Conservation (phyloP, 2,888 invertebrate genomes). For the Tenthredo mesomela region DNA sequence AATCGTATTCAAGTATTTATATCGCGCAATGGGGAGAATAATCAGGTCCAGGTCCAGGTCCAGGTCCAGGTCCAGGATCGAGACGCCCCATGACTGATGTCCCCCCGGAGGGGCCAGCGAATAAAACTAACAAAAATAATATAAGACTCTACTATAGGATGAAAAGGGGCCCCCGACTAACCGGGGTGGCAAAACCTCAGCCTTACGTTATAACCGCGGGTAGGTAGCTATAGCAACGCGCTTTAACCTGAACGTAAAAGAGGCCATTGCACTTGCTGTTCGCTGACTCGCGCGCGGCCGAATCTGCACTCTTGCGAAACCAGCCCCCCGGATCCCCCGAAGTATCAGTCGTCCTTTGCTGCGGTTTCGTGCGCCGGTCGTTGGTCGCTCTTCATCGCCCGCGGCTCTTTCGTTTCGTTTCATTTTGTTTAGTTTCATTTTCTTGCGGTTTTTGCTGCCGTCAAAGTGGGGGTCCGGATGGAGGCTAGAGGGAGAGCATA, state of each 20-base stretch:
- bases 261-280: conserved; percentile 74
- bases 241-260: conserved; percentile 68
- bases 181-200: conserved; percentile 60
- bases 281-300: conserved; percentile 56
- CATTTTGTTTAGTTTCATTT: conserved; percentile 39
- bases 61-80: conserved; percentile 12
- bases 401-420: conserved; percentile 39
- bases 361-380: conserved; percentile 37
- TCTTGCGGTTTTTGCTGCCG: conserved; percentile 31
- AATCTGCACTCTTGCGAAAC: conserved; percentile 76
- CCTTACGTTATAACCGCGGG: conserved; percentile 47
- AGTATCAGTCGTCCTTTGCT: conserved; percentile 29
- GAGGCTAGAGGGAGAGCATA: not conserved
- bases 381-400: conserved; percentile 46
- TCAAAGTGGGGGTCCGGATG: not conserved
- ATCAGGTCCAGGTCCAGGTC: conserved; percentile 27
- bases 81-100: conserved; percentile 44
- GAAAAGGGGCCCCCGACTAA: conserved; percentile 14
- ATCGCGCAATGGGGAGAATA: conserved; percentile 50
- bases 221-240: conserved; percentile 72
- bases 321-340: conserved; percentile 67
- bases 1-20: conserved; percentile 51
- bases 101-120: conserved; percentile 35
- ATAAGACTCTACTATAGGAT: not conserved
- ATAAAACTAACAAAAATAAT: conserved; percentile 40